These are phyloP conservation scores for Ectemnius lituratus DNA, from an alignment of 2,888 invertebrate genomes.

Conservation along the genomic window DNA sequence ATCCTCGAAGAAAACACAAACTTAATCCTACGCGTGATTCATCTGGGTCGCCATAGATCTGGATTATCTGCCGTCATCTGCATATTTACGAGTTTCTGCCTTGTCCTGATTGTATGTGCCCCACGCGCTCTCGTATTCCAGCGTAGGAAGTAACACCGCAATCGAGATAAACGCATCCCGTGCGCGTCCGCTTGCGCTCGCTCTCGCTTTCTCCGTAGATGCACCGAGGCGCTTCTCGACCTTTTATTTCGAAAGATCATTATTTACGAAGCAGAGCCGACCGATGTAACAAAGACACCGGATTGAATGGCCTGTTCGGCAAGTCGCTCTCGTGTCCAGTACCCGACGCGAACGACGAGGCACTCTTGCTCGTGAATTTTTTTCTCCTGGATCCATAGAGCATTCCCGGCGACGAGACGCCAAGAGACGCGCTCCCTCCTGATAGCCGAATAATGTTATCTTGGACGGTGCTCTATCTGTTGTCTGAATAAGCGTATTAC, in stretches of 20 bases:
- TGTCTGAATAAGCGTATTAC: too few species aligned
- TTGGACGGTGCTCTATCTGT: not conserved
- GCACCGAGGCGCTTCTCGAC: not conserved
- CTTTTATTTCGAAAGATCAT: conserved; percentile 8
- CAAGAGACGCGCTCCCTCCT: too few species aligned
- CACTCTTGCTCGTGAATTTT: conserved; percentile 7
- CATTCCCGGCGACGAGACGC: conserved; percentile 4
- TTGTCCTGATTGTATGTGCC: conserved; percentile 64
- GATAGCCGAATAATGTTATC: conserved; percentile 7
- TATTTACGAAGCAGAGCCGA: not conserved
- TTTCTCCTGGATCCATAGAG: not conserved
- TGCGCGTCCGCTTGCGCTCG: not conserved
- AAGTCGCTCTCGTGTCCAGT: not conserved
- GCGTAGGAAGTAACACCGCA: conserved; percentile 55
- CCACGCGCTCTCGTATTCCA: conserved; percentile 43
- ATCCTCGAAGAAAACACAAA: conserved; percentile 63
- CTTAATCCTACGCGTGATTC: conserved; percentile 73
- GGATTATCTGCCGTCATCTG: conserved; percentile 76
- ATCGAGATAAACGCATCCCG: conserved; percentile 38
- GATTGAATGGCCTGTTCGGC: conserved; percentile 1
- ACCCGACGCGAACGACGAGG: not conserved
- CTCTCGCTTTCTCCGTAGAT: not conserved
- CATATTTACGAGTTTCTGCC: conserved; percentile 72
- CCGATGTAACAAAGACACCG: conserved; percentile 6
- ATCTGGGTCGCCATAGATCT: conserved; percentile 69